These are phyloP conservation scores for Dendroctonus valens DNA, from an alignment of 1,140 invertebrate genomes.

Conservation along the genomic window DNA sequence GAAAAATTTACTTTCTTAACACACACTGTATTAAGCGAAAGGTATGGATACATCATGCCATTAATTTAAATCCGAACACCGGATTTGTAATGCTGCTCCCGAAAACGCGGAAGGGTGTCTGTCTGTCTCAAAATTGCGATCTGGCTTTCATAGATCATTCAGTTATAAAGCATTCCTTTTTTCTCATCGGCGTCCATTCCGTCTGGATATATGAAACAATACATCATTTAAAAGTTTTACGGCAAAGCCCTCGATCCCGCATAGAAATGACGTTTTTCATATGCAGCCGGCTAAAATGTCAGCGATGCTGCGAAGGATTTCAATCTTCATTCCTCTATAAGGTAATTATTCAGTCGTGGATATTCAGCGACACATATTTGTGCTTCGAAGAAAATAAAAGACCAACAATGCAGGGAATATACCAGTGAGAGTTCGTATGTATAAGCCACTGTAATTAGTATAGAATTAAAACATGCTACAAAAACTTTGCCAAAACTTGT, in stretches of 20 bases:
- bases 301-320: conserved; percentile 11
- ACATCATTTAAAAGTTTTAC: conserved; percentile 22
- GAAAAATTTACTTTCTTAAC: too few species aligned
- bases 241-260: conserved; percentile 16
- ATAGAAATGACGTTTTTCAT: conserved; percentile 24
- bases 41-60: too few species aligned
- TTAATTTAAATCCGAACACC: too few species aligned
- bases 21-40: too few species aligned
- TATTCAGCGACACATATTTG: conserved; percentile 7
- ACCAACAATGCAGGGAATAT: neutral
- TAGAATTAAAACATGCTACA: too few species aligned
- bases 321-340: conserved; percentile 20
- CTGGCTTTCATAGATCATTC: conserved; percentile 12
- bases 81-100: too few species aligned
- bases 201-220: conserved; percentile 25
- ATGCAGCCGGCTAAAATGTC: conserved; percentile 2
- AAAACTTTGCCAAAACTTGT: too few species aligned
- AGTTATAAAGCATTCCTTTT: conserved; percentile 4
- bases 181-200: conserved; percentile 16
- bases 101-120: too few species aligned
- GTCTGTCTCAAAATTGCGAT: too few species aligned
- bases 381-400: conserved; percentile 10
- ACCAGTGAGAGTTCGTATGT: too few species aligned
- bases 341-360: conserved; percentile 21
- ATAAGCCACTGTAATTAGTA: too few species aligned